These are phyloP conservation scores for Campoplex capitator DNA, from an alignment of 2,888 invertebrate species.

Conservation along the genomic window DNA sequence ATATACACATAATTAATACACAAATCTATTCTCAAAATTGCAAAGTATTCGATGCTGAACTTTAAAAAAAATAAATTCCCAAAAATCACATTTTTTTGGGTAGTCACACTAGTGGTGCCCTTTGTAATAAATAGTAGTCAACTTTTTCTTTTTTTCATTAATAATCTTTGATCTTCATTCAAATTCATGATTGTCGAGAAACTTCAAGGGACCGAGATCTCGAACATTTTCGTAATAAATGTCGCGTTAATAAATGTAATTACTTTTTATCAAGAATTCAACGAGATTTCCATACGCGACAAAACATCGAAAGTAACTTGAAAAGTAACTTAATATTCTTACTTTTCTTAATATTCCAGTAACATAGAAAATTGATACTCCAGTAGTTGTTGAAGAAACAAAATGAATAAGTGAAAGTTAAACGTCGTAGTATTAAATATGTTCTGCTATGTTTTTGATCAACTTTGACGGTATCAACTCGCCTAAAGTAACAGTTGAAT, in stretches of 20 bases:
- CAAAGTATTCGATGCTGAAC: no score
- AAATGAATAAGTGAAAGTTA: not conserved
- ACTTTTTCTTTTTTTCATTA: not conserved
- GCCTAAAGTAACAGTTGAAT: slow-evolving; percentile 4
- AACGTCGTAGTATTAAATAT: not conserved
- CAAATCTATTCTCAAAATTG: no score
- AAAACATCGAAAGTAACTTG: not conserved
- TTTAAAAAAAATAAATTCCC: no score
- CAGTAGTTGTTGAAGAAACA: not conserved
- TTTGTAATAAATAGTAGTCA: not conserved
- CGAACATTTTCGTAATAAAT: not conserved
- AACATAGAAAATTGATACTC: no score
- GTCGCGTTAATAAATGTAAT: not conserved
- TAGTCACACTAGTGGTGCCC: no score
- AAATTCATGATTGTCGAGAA: not conserved
- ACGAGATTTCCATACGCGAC: not conserved
- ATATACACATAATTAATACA: no score
- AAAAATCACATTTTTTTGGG: no score
- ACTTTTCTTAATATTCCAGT: no score
- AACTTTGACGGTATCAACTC: not conserved
- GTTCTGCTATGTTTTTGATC: not conserved
- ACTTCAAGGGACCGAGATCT: not conserved
- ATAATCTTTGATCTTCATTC: not conserved
- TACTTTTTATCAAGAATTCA: not conserved
- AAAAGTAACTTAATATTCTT: not conserved